Evolutionary conservation across 2,113 vertebrate species (phyloP).

Genomic region (Cebus imitator): DNA sequence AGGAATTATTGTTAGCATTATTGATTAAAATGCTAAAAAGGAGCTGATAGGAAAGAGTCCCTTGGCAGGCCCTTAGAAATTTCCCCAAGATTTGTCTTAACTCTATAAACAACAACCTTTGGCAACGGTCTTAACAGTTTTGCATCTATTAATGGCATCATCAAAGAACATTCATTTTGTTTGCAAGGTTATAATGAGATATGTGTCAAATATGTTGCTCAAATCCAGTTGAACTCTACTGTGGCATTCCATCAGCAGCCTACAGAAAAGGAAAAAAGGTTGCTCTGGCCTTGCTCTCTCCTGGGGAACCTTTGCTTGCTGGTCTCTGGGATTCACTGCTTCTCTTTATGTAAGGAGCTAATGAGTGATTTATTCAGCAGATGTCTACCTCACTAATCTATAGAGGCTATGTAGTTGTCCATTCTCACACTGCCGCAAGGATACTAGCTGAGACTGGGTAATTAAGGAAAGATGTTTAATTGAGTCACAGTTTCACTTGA

Average conservation of each 20-base stretch:
- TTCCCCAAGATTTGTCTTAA: background rate
- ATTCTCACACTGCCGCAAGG: background rate
- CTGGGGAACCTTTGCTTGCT: background rate
- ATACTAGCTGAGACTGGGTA: too few relatives aligned
- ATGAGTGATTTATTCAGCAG: background rate
- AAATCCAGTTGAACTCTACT: background rate
- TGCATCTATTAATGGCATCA: background rate
- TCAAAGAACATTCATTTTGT: background rate
- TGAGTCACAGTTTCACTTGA: too few relatives aligned
- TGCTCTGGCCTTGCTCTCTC: background rate
- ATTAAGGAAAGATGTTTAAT: too few relatives aligned
- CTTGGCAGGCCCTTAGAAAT: background rate
- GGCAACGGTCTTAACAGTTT: background rate
- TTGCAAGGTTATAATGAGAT: background rate
- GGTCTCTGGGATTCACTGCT: background rate
- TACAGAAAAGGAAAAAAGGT: background rate
- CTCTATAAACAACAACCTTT: background rate
- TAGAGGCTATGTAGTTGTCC: background rate
- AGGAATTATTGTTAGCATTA: background rate
- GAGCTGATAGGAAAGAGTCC: background rate
- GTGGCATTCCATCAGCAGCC: background rate
- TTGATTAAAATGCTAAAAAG: background rate
- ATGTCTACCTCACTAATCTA: background rate
- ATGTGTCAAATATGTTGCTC: background rate
- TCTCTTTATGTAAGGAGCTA: background rate